Evolutionary conservation across 2,888 invertebrate species (phyloP).

Genomic region (Polia nebulosa): DNA sequence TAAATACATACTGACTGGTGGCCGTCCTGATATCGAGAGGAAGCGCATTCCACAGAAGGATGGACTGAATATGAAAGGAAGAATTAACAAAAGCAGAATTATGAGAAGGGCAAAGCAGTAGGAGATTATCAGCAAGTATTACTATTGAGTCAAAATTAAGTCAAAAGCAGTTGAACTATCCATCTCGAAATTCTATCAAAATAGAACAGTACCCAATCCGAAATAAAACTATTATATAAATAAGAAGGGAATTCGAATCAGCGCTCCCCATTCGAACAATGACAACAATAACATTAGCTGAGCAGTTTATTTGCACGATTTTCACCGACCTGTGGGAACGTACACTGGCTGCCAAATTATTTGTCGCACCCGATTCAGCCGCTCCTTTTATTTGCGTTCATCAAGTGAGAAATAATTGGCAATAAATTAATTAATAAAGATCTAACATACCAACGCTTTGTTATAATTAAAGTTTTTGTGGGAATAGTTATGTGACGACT

Average conservation of each 20-base stretch:
- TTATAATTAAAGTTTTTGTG: neutral
- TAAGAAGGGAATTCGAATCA: conserved; percentile 16
- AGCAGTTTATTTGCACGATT: conserved; percentile 54
- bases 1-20: no score
- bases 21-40: no score
- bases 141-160: neutral
- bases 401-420: conserved; percentile 40
- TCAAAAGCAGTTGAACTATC: neutral
- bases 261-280: conserved; percentile 28
- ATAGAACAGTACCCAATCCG: neutral
- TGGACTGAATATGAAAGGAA: no score
- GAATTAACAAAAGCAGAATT: no score
- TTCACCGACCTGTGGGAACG: conserved; percentile 57
- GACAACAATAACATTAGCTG: conserved; percentile 46
- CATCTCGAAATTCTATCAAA: neutral
- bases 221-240: conserved; percentile 15
- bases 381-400: conserved; percentile 19
- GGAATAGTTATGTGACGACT: neutral
- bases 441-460: no score
- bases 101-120: no score
- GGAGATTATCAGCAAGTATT: no score
- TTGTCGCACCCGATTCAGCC: conserved; percentile 30
- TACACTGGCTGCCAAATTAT: conserved; percentile 55
- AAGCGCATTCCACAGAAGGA: no score
- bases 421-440: conserved; percentile 13